A percentile compares a stretch with the other conserved stretches of the same genome.
phyloP scores from a whole-genome alignment of 2,113 vertebrate species.

The Paraplagusia blochii region DNA sequence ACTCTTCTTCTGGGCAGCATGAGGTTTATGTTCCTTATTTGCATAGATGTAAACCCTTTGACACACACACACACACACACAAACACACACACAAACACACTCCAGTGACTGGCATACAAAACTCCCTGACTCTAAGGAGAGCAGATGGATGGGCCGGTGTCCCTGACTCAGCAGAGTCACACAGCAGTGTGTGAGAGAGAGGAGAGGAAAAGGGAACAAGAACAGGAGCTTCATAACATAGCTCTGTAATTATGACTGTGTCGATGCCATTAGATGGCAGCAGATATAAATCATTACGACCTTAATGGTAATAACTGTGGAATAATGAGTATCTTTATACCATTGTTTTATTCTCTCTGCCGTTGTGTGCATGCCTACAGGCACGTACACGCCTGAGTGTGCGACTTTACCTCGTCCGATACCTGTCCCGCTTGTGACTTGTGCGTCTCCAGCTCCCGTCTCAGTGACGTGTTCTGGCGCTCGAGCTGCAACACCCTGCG shows the following conservation, averaged over 20 bases:
- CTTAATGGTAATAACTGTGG: constrained; percentile 24
- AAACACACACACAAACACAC: no score
- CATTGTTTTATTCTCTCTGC: neutral
- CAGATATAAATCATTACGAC: constrained; percentile 28
- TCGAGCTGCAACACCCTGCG: constrained; percentile 93
- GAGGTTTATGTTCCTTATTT: no score
- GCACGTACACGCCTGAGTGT: neutral
- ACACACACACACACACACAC: no score
- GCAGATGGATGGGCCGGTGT: neutral
- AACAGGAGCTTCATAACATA: neutral
- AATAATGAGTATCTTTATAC: neutral
- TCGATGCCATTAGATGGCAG: constrained; percentile 16
- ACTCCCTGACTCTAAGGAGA: neutral
- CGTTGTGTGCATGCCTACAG: neutral
- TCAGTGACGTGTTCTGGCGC: constrained; percentile 88
- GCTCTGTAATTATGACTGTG: constrained; percentile 24
- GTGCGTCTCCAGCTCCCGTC: constrained; percentile 87
- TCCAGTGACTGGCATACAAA: neutral
- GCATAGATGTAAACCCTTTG: no score
- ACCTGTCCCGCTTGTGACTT: constrained; percentile 80
- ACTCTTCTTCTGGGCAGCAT: no score
- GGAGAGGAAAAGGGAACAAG: constrained; percentile 15
- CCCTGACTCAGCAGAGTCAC: neutral
- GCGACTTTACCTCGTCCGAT: constrained; percentile 84
- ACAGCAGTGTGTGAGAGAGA: constrained; percentile 12